Evolutionary conservation across 2,888 invertebrate species (phyloP), one percentile per base, ranked within the genome.

Genomic region (Troides oblongomaculatus): DNA sequence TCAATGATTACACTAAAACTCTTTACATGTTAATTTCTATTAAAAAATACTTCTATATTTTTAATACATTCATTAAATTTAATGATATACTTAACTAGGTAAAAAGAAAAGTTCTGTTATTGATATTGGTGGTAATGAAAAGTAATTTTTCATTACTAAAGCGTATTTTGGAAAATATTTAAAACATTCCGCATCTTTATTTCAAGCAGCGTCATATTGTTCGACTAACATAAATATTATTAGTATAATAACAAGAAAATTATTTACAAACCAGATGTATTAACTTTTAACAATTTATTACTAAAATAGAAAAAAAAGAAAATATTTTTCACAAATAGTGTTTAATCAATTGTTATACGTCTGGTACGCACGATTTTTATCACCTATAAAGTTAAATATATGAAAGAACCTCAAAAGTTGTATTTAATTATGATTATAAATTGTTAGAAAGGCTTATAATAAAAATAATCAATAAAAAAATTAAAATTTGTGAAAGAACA

Each of bases 211-310:
- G 17, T 17, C 14, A 50, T 17, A 18, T 18, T 53, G 18, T 53
- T 53, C n/a, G 5, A 18, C 39, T 17, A 53, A 57, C 43, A 68
- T 66, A 69, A 69, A 65, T 65, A 65, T 58, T 65, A 66, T 62
- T 50, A 76, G 74, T 75, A 71, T 70, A 64, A 58, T 62, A 14
- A 25, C 18, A 21, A 57, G 25, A 25, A 58, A 39, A 57, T 14
- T 65, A 69, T 64, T 67, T 67, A 69, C 63, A 69, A 69, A 65
- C 21, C 21, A 25, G 62, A 39, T 70, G 70, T n/a, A 23, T n/a
- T 53, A 1, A 53, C 53, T n/a, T 18, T 53, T 53, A 53, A n/a
- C 5, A n/a, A 53, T 53, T 18, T n/a, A 7, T 53, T 53, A 53
- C n/a, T 53, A n/a, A n/a, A n/a, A 53, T n/a, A 18, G 18, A 18